Percentiles rank a stretch among this genome's conserved stretches.
Conservation (phyloP, 2,888 invertebrate species). For the Keiferia lycopersicella region DNA sequence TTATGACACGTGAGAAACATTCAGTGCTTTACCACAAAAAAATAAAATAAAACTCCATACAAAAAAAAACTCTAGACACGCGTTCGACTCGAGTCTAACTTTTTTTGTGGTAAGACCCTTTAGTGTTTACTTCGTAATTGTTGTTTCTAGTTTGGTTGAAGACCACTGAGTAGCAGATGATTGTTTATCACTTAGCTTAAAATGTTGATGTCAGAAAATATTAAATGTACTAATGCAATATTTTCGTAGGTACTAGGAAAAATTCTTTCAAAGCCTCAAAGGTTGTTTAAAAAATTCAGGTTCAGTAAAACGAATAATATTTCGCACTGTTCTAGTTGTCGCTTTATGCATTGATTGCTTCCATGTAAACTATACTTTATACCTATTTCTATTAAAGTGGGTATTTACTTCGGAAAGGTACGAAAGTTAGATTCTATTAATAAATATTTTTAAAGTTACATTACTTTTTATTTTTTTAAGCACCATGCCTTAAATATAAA, state of each 20-base stretch:
- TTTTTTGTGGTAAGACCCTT: not conserved
- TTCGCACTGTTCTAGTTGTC: not conserved
- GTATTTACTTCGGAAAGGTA: slow-evolving; percentile 28
- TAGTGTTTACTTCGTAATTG: not conserved
- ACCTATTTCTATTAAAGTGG: not conserved
- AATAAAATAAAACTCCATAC: no score
- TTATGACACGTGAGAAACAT: not conserved
- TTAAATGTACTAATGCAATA: not conserved
- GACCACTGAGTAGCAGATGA: not conserved
- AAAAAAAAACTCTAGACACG: no score
- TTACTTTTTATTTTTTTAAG: slow-evolving; percentile 7
- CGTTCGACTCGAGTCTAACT: no score
- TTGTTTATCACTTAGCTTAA: no score
- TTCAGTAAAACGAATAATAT: not conserved
- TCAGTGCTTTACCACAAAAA: not conserved
- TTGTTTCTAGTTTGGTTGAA: not conserved
- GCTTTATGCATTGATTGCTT: not conserved
- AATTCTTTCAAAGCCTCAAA: not conserved
- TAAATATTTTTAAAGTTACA: slow-evolving; percentile 37
- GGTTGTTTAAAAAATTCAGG: not conserved
- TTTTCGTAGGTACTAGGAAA: not conserved
- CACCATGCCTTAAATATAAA: no score
- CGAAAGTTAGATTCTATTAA: slow-evolving; percentile 40
- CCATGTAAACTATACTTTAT: not conserved
- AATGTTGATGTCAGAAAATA: not conserved